A percentile compares a stretch with the other conserved stretches of the same genome.
These are phyloP conservation scores for Machimus atricapillus DNA, from an alignment of 2,888 invertebrate species.

Conservation along the genomic window DNA sequence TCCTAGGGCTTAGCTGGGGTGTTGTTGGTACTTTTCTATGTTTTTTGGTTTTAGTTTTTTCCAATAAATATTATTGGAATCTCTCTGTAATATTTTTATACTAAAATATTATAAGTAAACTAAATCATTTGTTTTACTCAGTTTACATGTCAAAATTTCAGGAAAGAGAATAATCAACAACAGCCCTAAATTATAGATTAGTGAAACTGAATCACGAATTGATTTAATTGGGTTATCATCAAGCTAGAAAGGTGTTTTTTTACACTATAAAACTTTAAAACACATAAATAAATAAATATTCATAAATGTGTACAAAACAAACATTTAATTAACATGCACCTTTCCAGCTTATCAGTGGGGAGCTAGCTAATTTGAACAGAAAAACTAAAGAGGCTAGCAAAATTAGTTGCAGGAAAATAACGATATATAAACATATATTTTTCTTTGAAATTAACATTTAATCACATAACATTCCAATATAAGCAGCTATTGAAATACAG, in stretches of 20 bases:
- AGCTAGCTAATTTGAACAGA: constrained; percentile 20
- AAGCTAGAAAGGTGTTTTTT: constrained; percentile 46
- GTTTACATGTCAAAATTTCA: not conserved
- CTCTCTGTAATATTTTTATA: not conserved
- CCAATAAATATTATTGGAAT: not conserved
- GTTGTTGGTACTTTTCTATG: not conserved
- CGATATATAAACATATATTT: not conserved
- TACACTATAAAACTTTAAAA: not conserved
- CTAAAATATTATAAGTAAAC: not conserved
- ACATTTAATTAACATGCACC: constrained; percentile 32
- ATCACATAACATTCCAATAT: not conserved
- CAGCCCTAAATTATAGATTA: not conserved
- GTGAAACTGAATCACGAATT: not conserved
- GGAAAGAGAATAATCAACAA: not conserved
- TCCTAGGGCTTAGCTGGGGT: constrained; percentile 7
- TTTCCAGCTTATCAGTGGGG: constrained; percentile 41
- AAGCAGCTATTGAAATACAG: not conserved
- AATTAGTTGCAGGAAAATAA: constrained; percentile 52
- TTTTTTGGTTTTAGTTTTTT: not conserved
- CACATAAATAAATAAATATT: not conserved
- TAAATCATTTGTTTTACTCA: not conserved
- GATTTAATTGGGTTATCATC: constrained; percentile 41
- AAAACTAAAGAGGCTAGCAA: constrained; percentile 56
- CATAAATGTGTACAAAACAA: constrained; percentile 20
- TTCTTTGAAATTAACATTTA: not conserved